Evolutionary conservation across 2,797 vertebrate genomes (phyloP).

Genomic region (Thaleichthys pacificus): DNA sequence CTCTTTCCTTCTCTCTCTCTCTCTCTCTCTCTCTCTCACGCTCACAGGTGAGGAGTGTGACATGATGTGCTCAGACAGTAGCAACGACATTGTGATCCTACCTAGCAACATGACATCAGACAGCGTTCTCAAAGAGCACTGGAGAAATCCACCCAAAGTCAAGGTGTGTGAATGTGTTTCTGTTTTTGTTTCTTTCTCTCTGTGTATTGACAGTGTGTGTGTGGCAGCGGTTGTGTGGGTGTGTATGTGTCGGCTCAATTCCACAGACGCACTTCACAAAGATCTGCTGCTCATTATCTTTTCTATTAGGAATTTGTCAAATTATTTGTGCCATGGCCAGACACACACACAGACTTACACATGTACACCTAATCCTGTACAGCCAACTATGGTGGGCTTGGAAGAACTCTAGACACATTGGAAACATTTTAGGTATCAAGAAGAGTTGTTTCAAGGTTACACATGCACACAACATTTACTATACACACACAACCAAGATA

Average conservation of each 20-base stretch:
- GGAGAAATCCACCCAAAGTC: constrained; percentile 92
- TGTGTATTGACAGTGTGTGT: constrained; percentile 57
- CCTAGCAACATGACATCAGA: constrained; percentile 84
- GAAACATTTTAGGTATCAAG: no score
- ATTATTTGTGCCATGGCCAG: no score
- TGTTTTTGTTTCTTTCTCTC: constrained; percentile 55
- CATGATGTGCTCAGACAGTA: constrained; percentile 87
- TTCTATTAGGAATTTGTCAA: constrained; percentile 64
- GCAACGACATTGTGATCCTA: constrained; percentile 89
- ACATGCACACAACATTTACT: background rate
- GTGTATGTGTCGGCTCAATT: background rate
- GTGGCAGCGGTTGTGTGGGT: constrained; percentile 42
- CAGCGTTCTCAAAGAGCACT: constrained; percentile 82
- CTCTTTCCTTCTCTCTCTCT: background rate
- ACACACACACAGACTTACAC: no score
- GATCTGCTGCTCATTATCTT: constrained; percentile 54
- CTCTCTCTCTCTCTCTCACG: constrained; percentile 20
- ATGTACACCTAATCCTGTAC: background rate
- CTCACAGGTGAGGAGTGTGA: constrained; percentile 87
- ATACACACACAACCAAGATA: background rate
- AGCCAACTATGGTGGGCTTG: background rate
- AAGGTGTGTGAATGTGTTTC: constrained; percentile 74
- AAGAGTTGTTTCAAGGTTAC: background rate
- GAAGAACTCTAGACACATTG: no score
- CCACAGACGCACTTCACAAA: constrained; percentile 65